A percentile compares a stretch with the other conserved stretches of the same genome.
These are phyloP conservation scores for Eurosta solidaginis DNA, from an alignment of 1,140 invertebrate species.

Conservation along the genomic window DNA sequence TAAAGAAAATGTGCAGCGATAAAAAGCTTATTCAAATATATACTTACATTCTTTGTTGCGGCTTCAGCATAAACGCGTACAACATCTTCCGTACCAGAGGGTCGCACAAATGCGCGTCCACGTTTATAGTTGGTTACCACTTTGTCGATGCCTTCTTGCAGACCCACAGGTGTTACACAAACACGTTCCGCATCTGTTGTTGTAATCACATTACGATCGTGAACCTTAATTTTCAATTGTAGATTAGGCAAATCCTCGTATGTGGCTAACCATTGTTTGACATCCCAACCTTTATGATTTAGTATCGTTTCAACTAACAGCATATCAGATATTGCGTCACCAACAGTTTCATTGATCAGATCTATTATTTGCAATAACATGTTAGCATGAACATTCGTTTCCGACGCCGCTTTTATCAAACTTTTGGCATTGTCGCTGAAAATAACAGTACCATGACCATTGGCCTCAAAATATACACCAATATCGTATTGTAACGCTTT, in stretches of 20 bases:
- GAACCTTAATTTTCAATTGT: slow-evolving; percentile 85
- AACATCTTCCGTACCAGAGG: slow-evolving; percentile 97
- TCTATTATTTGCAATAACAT: slow-evolving; percentile 74
- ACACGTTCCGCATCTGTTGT: slow-evolving; percentile 86
- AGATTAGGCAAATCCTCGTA: slow-evolving; percentile 81
- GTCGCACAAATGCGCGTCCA: slow-evolving; percentile 88
- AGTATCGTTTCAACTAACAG: slow-evolving; percentile 92
- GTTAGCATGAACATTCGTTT: slow-evolving; percentile 60
- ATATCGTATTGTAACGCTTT: slow-evolving; percentile 90
- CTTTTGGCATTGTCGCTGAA: slow-evolving; percentile 72
- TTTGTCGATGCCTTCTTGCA: slow-evolving; percentile 82
- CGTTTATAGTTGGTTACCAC: slow-evolving; percentile 71
- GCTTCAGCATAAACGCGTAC: slow-evolving; percentile 97
- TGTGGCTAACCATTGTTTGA: slow-evolving; percentile 76
- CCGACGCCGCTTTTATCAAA: slow-evolving; percentile 48
- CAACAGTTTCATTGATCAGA: slow-evolving; percentile 93
- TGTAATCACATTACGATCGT: slow-evolving; percentile 81
- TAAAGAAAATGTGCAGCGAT: too few species aligned
- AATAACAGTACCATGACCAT: slow-evolving; percentile 95
- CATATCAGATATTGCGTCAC: slow-evolving; percentile 96
- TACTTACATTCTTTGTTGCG: slow-evolving; percentile 67
- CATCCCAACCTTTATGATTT: slow-evolving; percentile 76
- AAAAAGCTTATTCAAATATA: too few species aligned
- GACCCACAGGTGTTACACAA: slow-evolving; percentile 76
- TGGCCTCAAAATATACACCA: slow-evolving; percentile 99